phyloP scores from a whole-genome alignment of 2,113 vertebrate genomes.

The Stomatorhinus ivindoensis region DNA sequence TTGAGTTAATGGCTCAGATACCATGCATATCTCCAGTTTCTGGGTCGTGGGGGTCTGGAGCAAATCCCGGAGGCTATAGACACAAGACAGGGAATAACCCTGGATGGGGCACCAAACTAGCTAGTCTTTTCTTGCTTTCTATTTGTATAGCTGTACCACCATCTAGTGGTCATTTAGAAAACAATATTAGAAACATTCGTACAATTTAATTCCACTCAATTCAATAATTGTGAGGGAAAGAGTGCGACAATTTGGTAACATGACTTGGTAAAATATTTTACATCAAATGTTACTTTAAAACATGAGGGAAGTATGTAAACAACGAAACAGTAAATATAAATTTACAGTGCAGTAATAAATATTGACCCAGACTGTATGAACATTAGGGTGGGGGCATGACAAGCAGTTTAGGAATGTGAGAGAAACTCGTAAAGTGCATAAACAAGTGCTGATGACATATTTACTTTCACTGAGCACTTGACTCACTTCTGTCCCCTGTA shows the following conservation, averaged over 20 bases:
- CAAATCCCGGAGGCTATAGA: neutral
- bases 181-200: neutral
- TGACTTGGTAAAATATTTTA: neutral
- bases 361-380: neutral
- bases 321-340: neutral
- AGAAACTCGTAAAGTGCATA: neutral
- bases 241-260: neutral
- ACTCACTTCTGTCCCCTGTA: slow-evolving; percentile 30
- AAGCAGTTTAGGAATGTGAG: neutral
- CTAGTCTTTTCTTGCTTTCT: neutral
- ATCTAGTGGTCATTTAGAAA: neutral
- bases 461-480: neutral
- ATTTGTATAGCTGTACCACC: neutral
- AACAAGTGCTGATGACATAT: neutral
- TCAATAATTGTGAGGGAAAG: neutral
- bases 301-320: neutral
- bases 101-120: neutral
- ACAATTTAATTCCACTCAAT: neutral
- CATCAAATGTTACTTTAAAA: neutral
- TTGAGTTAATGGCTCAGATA: neutral
- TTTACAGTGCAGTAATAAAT: neutral
- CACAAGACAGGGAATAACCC: neutral
- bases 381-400: neutral
- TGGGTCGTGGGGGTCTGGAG: neutral
- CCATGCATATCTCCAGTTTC: neutral